Conservation (phyloP, 2,888 invertebrate genomes). For the Eilema caniola region DNA sequence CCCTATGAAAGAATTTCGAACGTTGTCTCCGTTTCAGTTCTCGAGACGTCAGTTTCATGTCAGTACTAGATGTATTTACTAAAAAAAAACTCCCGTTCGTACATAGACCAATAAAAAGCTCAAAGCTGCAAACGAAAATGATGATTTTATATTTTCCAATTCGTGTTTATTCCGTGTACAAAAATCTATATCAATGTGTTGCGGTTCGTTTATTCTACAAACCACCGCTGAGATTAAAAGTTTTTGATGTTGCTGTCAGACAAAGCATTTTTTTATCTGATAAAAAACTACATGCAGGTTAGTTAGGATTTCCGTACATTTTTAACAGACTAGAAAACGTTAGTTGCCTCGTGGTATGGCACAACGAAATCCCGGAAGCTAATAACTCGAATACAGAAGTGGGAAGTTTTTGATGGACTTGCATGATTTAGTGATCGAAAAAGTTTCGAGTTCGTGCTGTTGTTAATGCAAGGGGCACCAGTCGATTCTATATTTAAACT, state of each 20-base stretch:
- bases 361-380: conserved; percentile 4
- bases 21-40: no score
- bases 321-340: conserved; percentile 2
- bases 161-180: not conserved
- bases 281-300: conserved; percentile 1
- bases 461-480: not conserved
- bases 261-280: not conserved
- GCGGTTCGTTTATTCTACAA: not conserved
- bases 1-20: no score
- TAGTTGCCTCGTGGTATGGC: not conserved
- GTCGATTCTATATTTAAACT: not conserved
- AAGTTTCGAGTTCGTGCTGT: conserved; percentile 4
- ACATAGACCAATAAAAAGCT: no score
- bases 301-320: not conserved
- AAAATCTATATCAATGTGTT: not conserved
- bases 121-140: no score
- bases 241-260: not conserved
- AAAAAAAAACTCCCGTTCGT: no score
- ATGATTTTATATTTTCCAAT: not conserved
- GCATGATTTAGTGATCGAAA: conserved; percentile 4
- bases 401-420: conserved; percentile 2
- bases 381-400: not conserved
- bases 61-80: no score
- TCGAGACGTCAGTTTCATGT: no score
- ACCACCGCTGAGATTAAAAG: not conserved